A percentile compares a stretch with the other conserved stretches of the same genome.
These are phyloP conservation scores for Steatocranus sp. DNA, from an alignment of 2,797 vertebrate species.

Conservation along the genomic window DNA sequence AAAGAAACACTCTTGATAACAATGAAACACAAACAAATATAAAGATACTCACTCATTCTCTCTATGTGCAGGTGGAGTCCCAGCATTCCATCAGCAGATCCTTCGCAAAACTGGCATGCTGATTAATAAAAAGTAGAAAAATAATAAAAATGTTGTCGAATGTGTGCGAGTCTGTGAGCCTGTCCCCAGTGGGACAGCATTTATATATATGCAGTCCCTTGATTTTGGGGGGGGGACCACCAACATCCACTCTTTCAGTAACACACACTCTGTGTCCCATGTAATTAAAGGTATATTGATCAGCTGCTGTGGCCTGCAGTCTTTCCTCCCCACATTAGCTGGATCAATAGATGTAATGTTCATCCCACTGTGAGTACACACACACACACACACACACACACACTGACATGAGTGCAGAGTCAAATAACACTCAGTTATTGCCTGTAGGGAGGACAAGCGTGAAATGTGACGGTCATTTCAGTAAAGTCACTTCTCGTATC, in stretches of 20 bases:
- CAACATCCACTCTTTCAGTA: slow-evolving; percentile 10
- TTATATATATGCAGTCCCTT: slow-evolving; percentile 67
- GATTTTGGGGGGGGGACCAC: slow-evolving; percentile 10
- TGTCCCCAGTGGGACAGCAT: slow-evolving; percentile 42
- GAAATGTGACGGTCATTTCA: slow-evolving; percentile 35
- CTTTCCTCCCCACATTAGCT: slow-evolving; percentile 75
- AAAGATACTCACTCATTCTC: slow-evolving; percentile 40
- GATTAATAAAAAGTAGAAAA: neutral
- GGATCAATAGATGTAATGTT: slow-evolving; percentile 80
- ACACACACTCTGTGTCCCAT: slow-evolving; percentile 17
- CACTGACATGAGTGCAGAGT: neutral
- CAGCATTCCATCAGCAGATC: neutral
- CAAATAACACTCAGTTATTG: slow-evolving; percentile 51
- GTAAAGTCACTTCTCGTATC: neutral
- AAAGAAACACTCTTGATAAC: neutral
- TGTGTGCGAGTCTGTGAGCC: slow-evolving; percentile 17
- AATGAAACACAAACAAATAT: neutral
- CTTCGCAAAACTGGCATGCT: neutral
- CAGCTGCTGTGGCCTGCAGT: slow-evolving; percentile 66
- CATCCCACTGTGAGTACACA: slow-evolving; percentile 52
- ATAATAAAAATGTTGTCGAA: neutral
- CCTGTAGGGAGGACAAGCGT: slow-evolving; percentile 51
- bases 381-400: neutral
- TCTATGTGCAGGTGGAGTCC: neutral
- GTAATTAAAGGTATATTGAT: slow-evolving; percentile 81